A percentile compares a stretch with the other conserved stretches of the same genome.
These are phyloP conservation scores for Chaetops frenatus DNA, from an alignment of 2,113 vertebrate species.

Conservation along the genomic window DNA sequence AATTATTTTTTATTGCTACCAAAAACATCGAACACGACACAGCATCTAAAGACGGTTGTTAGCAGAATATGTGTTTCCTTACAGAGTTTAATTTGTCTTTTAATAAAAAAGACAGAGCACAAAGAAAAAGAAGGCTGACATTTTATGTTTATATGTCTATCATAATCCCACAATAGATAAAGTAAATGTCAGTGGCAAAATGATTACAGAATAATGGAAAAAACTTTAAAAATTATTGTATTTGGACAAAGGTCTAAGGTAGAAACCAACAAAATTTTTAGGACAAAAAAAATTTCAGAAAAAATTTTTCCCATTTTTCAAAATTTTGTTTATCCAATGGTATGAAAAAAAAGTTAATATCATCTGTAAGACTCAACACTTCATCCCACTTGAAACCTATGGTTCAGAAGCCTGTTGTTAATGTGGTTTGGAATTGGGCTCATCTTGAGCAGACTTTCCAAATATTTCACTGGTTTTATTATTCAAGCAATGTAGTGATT, in stretches of 20 bases:
- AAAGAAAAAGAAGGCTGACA: neutral
- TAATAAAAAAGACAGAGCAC: neutral
- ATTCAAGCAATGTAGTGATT: neutral
- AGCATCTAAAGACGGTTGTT: neutral
- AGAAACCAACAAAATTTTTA: neutral
- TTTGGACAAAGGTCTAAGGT: neutral
- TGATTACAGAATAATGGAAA: neutral
- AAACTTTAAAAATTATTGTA: neutral
- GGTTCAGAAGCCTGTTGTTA: neutral
- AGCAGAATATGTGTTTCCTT: neutral
- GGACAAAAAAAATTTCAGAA: too few relatives aligned
- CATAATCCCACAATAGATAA: neutral
- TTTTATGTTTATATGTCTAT: neutral
- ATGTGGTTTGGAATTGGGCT: neutral
- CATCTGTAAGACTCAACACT: neutral
- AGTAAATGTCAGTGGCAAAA: neutral
- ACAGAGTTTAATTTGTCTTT: neutral
- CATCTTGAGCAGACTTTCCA: neutral
- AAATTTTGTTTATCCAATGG: neutral
- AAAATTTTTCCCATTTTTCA: neutral
- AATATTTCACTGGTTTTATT: neutral
- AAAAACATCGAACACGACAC: neutral
- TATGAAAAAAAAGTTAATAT: neutral
- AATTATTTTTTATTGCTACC: neutral
- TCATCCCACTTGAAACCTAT: neutral